Percentiles rank a stretch among this genome's conserved stretches.
phyloP scores from a whole-genome alignment of 2,888 invertebrate genomes.

The Spodoptera littoralis region DNA sequence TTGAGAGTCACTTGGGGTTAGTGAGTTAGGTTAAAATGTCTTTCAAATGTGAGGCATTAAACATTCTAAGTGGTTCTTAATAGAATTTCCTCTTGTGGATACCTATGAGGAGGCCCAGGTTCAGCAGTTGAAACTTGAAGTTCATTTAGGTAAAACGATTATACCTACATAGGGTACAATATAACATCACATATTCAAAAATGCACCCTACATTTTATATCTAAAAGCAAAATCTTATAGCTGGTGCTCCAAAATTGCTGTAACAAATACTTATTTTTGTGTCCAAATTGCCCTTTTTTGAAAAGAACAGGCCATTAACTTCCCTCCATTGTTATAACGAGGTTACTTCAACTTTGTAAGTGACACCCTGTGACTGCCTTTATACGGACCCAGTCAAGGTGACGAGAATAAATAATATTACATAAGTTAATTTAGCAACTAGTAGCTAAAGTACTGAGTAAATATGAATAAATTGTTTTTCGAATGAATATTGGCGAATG shows the following conservation, averaged over 20 bases:
- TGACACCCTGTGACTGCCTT: slow-evolving; percentile 39
- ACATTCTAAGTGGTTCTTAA: too few species aligned
- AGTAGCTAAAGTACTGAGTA: slow-evolving; percentile 23
- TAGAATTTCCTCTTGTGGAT: too few species aligned
- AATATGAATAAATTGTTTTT: slow-evolving; percentile 23
- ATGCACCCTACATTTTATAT: too few species aligned
- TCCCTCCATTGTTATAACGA: slow-evolving; percentile 59
- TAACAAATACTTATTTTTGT: slow-evolving; percentile 48
- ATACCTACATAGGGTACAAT: too few species aligned
- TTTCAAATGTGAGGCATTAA: too few species aligned
- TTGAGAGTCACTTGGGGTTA: not conserved
- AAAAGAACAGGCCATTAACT: slow-evolving; percentile 60
- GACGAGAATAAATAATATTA: slow-evolving; percentile 45
- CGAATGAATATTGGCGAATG: too few species aligned
- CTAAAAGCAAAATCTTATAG: too few species aligned
- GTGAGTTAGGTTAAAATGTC: too few species aligned
- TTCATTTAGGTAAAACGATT: too few species aligned
- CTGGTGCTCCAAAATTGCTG: slow-evolving; percentile 16
- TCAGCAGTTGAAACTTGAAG: too few species aligned
- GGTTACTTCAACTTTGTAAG: slow-evolving; percentile 48
- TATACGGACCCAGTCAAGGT: slow-evolving; percentile 31
- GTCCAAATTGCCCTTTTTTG: slow-evolving; percentile 61
- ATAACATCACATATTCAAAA: too few species aligned
- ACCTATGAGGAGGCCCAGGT: too few species aligned
- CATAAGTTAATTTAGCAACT: slow-evolving; percentile 36